Evolutionary conservation across 2,888 invertebrate genomes (phyloP).

Genomic region (Thumatha senex): DNA sequence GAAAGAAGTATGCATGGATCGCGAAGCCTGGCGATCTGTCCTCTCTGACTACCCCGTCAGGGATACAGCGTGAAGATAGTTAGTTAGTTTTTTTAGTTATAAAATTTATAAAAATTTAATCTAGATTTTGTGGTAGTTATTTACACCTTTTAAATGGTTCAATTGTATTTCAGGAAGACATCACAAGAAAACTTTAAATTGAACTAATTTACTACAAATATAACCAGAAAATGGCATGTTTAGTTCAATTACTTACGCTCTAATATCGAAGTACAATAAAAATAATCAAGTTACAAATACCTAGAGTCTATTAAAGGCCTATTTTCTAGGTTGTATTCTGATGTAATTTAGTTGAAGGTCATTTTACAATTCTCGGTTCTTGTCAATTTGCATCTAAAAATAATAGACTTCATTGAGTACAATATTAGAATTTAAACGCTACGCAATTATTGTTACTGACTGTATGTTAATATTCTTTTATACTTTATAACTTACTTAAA

Average conservation of each 20-base stretch:
- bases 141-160: too few species aligned
- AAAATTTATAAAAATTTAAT: too few species aligned
- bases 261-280: background rate
- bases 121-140: too few species aligned
- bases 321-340: slow-evolving; percentile 1
- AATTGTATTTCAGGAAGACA: too few species aligned
- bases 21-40: too few species aligned
- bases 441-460: too few species aligned
- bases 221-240: background rate
- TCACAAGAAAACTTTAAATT: background rate
- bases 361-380: background rate
- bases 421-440: background rate
- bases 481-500: too few species aligned
- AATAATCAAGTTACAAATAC: background rate
- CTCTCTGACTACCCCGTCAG: too few species aligned
- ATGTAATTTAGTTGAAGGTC: slow-evolving; percentile 9
- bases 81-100: too few species aligned
- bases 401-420: background rate
- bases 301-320: background rate
- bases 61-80: too few species aligned
- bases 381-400: background rate
- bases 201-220: background rate
- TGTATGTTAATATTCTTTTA: too few species aligned
- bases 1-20: too few species aligned
- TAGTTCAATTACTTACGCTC: background rate